These are phyloP conservation scores for Zeus faber DNA, from an alignment of 2,113 vertebrate genomes.

Conservation along the genomic window DNA sequence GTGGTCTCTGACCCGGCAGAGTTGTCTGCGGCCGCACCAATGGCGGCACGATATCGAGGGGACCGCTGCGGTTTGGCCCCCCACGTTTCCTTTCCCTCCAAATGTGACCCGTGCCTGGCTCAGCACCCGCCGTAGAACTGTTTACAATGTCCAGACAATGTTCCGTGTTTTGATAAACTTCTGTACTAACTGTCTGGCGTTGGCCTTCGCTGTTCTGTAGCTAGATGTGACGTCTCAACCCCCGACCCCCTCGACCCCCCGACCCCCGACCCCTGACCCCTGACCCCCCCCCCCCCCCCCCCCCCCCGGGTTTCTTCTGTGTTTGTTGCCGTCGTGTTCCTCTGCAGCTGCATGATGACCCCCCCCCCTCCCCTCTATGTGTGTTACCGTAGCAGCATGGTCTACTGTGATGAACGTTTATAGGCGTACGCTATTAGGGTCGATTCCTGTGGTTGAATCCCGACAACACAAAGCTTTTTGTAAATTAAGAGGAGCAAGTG, in stretches of 20 bases:
- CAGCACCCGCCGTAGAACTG: constrained; percentile 37
- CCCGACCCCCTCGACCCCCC: background rate
- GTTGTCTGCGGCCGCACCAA: background rate
- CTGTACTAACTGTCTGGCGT: constrained; percentile 56
- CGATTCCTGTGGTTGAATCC: constrained; percentile 8
- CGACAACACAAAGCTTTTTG: constrained; percentile 16
- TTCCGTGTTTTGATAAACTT: constrained; percentile 55
- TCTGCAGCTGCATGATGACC: constrained; percentile 64
- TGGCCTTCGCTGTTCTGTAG: constrained; percentile 63
- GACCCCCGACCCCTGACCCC: background rate
- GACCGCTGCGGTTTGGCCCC: background rate
- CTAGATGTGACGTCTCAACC: constrained; percentile 47
- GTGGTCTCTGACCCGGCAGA: background rate
- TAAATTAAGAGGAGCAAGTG: constrained; percentile 18
- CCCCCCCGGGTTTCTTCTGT: constrained; percentile 29
- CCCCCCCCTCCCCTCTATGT: too few relatives aligned
- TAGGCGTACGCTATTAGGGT: constrained; percentile 24
- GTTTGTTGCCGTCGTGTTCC: constrained; percentile 38
- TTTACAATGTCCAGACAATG: constrained; percentile 42
- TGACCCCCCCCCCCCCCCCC: background rate
- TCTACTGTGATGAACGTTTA: constrained; percentile 56
- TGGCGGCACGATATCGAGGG: background rate
- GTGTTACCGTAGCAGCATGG: constrained; percentile 66
- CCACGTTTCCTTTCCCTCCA: constrained; percentile 1
- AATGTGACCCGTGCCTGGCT: constrained; percentile 24